A percentile compares a stretch with the other conserved stretches of the same genome.
Conservation (phyloP, 2,888 invertebrate genomes). For the Ashinkailepas kermadecensis region DNA sequence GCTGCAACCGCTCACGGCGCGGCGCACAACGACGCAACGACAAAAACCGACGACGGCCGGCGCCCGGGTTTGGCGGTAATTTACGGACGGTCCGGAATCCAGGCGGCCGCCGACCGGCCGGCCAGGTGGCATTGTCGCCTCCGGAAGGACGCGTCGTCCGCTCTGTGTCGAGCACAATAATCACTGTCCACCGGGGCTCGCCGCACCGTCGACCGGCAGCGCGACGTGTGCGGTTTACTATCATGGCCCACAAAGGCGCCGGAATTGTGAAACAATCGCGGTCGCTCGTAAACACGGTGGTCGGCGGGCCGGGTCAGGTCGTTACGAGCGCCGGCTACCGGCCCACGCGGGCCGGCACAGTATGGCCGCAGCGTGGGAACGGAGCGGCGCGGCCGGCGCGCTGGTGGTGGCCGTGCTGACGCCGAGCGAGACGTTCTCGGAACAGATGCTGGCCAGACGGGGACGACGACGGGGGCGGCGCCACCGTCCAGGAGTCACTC, state of each 20-base stretch:
- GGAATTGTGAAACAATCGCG: not conserved
- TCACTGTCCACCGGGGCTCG: not conserved
- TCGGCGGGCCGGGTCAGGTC: not conserved
- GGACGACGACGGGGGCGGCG: too few relatives aligned
- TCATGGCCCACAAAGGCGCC: not conserved
- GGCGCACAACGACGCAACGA: not conserved
- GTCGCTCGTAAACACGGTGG: not conserved
- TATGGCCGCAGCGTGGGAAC: too few relatives aligned
- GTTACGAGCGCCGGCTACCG: slow-evolving; percentile 1
- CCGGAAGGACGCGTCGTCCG: not conserved
- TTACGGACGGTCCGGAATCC: slow-evolving; percentile 1
- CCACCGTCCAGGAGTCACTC: too few relatives aligned
- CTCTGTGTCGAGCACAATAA: not conserved
- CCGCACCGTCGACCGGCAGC: not conserved
- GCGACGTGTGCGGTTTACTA: not conserved
- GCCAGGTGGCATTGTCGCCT: not conserved
- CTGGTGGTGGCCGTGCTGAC: too few relatives aligned
- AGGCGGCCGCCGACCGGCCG: not conserved
- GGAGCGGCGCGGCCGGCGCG: too few relatives aligned
- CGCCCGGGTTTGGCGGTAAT: not conserved
- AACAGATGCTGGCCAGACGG: too few relatives aligned
- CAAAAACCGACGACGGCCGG: not conserved
- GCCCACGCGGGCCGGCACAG: too few relatives aligned
- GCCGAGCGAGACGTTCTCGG: too few relatives aligned
- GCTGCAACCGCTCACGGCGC: not conserved